Evolutionary conservation across 2,888 invertebrate species (phyloP), one percentile per base, ranked within the genome.

Genomic region (Deladenus siricidicola): DNA sequence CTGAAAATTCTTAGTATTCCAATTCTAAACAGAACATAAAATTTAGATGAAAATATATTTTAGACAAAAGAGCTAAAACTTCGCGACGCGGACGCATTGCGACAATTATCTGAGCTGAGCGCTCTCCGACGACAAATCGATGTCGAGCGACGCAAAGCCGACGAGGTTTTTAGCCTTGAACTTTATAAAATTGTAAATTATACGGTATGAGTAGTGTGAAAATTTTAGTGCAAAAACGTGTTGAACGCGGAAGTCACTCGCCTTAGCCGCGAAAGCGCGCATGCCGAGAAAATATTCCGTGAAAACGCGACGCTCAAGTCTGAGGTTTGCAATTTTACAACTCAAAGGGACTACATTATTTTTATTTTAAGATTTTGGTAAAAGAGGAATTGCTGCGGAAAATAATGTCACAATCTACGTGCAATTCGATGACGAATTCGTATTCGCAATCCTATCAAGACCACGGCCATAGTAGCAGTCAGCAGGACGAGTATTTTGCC

Each of bases 201-300:
- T 28, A 17, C 10, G 29, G n/a, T 21, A 52, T 28, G 21, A 21
- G 51, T 17, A 48, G 17, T 10, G 14, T 14, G 17, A 48, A 14
- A 17, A 17, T 58, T 58, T 1, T 23, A 58, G 58, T 24, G 62
- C 17, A 61, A 26, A 21, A 59, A 60, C 26, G 62, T 29, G n/a
- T 49, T 60, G 26, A 60, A 60, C 29, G 57, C 60, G 24, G 60
- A 60, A 48, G 62, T 60, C 34, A 61, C 47, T 21, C 1, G 60
- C 6, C 43, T 60, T 21, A 44, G 62, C 19, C 60, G 60, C 24
- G 60, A 60, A 51, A 59, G 62, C 26, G 60, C 28, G 17, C 48
- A 39, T 19, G 21, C 28, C 21, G 39, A 48, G 23, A 29, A 47
- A 2, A 19, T 61, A 8, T 26, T 21, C 23, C 26, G 60, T 10